Base-by-base conservation (phyloP, 1,140 invertebrate species). In the Drosophila kanapiae region DNA sequence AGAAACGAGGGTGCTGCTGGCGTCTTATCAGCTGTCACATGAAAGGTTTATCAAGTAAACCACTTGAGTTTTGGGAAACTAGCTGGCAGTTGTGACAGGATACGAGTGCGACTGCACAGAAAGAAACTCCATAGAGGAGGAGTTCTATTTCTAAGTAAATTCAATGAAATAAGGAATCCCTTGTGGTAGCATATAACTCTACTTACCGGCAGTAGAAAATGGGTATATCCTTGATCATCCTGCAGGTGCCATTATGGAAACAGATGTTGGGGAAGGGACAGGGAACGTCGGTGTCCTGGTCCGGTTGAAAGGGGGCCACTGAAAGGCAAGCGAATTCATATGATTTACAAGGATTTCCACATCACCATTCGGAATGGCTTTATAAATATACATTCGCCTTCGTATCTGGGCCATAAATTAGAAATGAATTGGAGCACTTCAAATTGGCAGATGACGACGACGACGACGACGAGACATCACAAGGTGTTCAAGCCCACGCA, bases 181-280 rank as follows among this genome's bases (percentile, higher is more conserved):
- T n/a, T n/a, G n/a, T n/a, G n/a, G n/a, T n/a, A n/a, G n/a, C 1
- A 23, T 23, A 23, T 23, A 23, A 23, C 23, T 23, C 23, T 82
- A 94, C 94, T 96, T 94, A 97, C 96, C 95, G 95, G 95, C 96
- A 97, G 93, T 95, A 96, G 91, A 95, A 95, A 93, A 96, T 96
- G 91, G 95, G 94, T 76, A 97, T 95, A 80, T 95, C 95, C 93
- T 96, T 95, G 93, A 97, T 96, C 94, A 95, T 96, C 91, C 96
- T 94, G 93, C 96, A 97, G 65, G 95, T 96, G 93, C 96, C 96
- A 81, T 96, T 96, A 90, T 97, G 97, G 93, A 97, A 95, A 93
- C 96, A 97, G 93, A 95, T 95, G 67, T 94, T 94, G 67, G 93
- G 92, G 42, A 87, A 72, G 47, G 69, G 49, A 54, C 93, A 93